Evolutionary conservation across 2,797 vertebrate genomes (phyloP), one percentile per base, ranked within the genome.

Genomic region (Epinephelus coioides): DNA sequence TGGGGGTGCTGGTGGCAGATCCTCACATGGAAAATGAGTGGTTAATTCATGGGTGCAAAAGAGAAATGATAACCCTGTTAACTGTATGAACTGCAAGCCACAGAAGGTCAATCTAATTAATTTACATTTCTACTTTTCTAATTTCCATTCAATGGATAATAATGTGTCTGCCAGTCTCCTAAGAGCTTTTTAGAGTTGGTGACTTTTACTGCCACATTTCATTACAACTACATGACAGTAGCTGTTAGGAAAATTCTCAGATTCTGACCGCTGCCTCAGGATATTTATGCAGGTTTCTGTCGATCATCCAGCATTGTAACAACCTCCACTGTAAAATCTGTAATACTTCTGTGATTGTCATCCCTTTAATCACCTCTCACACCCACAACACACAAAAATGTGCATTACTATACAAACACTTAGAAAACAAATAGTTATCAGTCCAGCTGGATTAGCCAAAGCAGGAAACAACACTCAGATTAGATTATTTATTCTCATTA

Each of bases 31-130:
- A n/a, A 34, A 51, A 57, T 23, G 49, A 0, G 0, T 47, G 4
- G 18, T 60, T 68, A 40, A 54, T 70, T 56, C n/a, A 66, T 84
- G 34, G 57, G 1, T 4, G 13, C 10, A 44, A 74, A 53, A 65
- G 51, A 46, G 12, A 61, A 73, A 67, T 17, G 3, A 66, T 47
- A 66, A 57, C 50, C 12, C 15, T 34, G 55, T 61, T 43, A 57
- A 49, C 19, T 49, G 4, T 50, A 10, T 70, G 55, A 63, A 18
- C 59, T 46, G 27, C 51, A 19, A 55, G 13, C 11, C 44, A 46
- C n/a, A 15, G 17, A 54, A 10, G 14, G 47, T 12, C 43, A 55
- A 18, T 4, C 15, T 11, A 23, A 40, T 18, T 50, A 5, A 46
- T 64, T 40, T 59, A 49, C 15, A 67, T 76, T 51, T 66, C 12